Base-by-base conservation (phyloP, 2,888 invertebrate genomes). In the Lycophotia porphyrea region DNA sequence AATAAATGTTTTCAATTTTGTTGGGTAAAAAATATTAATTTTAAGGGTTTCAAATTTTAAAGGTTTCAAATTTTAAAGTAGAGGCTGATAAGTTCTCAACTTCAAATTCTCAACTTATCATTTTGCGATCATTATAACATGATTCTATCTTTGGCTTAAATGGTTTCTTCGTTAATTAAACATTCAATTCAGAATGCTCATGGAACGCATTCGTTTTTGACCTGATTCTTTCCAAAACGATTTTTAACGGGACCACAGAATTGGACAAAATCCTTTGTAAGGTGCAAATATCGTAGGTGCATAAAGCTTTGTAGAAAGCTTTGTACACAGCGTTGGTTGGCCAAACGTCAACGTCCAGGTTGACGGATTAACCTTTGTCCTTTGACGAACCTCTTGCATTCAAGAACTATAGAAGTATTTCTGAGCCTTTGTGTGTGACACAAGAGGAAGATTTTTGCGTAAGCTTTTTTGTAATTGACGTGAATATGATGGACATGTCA, bases 361-460 rank as follows among this genome's bases (percentile, higher is more conserved):
- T 69, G 68, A 55, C n/a, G 67, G 65, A 66, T 81, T 61, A 49
- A 15, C 69, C 66, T 58, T 80, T 81, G 65, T 80, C 31, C 61
- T 80, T 84, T 66, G 69, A 80, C 61, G 34, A 27, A 70, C 44
- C 47, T 21, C 52, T 60, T 84, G 49, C 47, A 74, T 74, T 70
- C 61, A 84, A 63, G 74, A 80, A 80, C 47, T 44, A 8, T 34
- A 44, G 55, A 21, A 73, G 36, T 66, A 84, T 80, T 58, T 63
- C 21, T 34, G 34, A 36, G 27, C 21, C 27, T 68, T 68, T 83
- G 44, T 60, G 2, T 42, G 36, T 44, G 11, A 7, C 11, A 9
- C 27, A 15, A 13, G 15, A 67, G 34, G 13, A 18, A 44, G 11
- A 44, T 58, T 27, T n/a, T n/a, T 39, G 39, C 8, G 21, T 8